phyloP scores from a whole-genome alignment of 2,888 invertebrate species.

The Erebia epiphron region DNA sequence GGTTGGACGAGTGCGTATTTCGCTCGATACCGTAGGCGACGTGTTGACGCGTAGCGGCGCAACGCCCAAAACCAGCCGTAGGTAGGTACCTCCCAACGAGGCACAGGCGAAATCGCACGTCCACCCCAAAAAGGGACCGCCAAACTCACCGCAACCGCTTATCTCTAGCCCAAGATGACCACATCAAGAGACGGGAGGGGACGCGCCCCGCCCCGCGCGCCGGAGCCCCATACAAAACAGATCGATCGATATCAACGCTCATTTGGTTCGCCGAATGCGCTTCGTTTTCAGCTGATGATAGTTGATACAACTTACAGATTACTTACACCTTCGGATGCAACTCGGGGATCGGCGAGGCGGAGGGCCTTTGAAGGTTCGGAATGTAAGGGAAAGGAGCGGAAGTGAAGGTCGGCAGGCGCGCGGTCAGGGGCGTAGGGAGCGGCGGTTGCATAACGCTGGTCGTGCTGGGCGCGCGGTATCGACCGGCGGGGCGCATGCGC shows the following conservation, averaged over 20 bases:
- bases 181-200: conserved; percentile 43
- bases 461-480: conserved; percentile 69
- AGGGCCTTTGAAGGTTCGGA: background rate
- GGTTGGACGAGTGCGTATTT: background rate
- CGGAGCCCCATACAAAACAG: conserved; percentile 73
- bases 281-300: conserved; percentile 54
- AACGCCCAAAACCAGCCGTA: conserved; percentile 21
- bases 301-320: conserved; percentile 34
- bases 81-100: conserved; percentile 11
- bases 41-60: conserved; percentile 5
- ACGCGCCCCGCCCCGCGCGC: conserved; percentile 58
- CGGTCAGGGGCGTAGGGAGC: conserved; percentile 53
- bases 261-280: conserved; percentile 52
- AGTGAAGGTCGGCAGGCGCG: conserved; percentile 57
- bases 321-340: conserved; percentile 8
- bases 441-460: conserved; percentile 71
- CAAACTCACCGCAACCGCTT: conserved; percentile 48
- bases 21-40: conserved; percentile 13
- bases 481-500: conserved; percentile 77
- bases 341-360: background rate
- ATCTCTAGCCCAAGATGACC: conserved; percentile 42
- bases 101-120: conserved; percentile 11
- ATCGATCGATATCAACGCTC: conserved; percentile 73
- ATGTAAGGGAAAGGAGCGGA: conserved; percentile 31
- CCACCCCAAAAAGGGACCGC: conserved; percentile 32